Evolutionary conservation across 2,113 vertebrate genomes (phyloP).

Genomic region (Myotis brandtii): DNA sequence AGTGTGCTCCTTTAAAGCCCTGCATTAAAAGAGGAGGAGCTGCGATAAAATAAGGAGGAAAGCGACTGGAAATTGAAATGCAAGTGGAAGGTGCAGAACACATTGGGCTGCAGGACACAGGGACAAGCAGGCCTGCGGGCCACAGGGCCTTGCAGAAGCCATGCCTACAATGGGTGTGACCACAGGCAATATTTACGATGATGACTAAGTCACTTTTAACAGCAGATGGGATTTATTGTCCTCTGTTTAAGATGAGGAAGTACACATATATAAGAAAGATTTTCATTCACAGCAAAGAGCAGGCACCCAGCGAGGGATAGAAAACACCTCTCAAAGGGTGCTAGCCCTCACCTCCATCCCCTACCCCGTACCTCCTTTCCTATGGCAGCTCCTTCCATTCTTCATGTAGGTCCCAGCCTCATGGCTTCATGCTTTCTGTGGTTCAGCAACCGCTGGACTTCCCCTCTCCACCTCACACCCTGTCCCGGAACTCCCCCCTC

Average conservation of each 20-base stretch:
- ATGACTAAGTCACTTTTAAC: background rate
- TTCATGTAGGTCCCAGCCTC: background rate
- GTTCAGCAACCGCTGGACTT: background rate
- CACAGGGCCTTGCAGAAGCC: rapidly evolving
- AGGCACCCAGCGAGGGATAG: background rate
- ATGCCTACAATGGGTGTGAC: too few species aligned
- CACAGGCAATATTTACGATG: background rate
- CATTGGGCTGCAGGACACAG: rapidly evolving
- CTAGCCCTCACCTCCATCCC: too few species aligned
- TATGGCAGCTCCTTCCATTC: background rate
- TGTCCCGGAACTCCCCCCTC: too few species aligned
- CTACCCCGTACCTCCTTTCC: background rate
- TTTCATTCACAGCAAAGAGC: background rate
- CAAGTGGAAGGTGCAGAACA: background rate
- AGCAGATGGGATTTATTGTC: background rate
- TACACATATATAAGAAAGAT: background rate
- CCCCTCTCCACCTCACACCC: background rate
- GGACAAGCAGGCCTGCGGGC: background rate
- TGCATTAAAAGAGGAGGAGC: background rate
- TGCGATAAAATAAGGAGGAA: background rate
- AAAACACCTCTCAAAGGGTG: background rate
- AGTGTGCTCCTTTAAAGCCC: background rate
- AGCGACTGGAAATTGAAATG: background rate
- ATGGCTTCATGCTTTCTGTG: background rate
- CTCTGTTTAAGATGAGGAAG: background rate